phyloP scores from a whole-genome alignment of 2,113 vertebrate species.

The Onychorhynchus coronatus region DNA sequence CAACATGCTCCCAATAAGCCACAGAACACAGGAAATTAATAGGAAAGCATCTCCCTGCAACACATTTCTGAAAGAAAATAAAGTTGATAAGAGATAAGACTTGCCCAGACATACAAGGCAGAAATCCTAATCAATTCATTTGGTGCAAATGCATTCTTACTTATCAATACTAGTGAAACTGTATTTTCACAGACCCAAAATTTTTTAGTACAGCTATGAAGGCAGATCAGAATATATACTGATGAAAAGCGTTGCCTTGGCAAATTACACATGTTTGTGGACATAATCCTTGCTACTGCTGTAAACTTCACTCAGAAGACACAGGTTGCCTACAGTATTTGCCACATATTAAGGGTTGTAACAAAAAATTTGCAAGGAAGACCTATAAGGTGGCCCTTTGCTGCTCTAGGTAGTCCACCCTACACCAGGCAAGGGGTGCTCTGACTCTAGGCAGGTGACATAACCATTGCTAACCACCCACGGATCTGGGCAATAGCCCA shows the following conservation, averaged over 20 bases:
- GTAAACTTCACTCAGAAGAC: background rate
- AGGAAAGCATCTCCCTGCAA: background rate
- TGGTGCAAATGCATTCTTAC: background rate
- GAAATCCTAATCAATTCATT: background rate
- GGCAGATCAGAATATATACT: background rate
- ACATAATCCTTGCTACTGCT: background rate
- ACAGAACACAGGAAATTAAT: constrained; percentile 7
- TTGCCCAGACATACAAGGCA: background rate
- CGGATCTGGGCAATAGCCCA: background rate
- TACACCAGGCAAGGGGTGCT: background rate
- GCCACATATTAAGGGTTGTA: background rate
- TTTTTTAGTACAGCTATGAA: background rate
- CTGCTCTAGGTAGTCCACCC: background rate
- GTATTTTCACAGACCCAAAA: background rate
- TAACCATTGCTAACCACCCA: background rate
- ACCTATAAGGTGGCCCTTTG: background rate
- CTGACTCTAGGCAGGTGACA: background rate
- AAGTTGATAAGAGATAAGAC: background rate
- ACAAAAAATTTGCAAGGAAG: background rate
- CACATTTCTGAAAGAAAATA: background rate
- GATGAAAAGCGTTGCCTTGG: background rate
- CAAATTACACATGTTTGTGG: background rate
- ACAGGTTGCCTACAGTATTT: background rate
- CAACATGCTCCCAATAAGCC: background rate
- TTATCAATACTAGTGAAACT: background rate